phyloP scores from a whole-genome alignment of 2,797 vertebrate genomes.

The Streptopelia turtur region DNA sequence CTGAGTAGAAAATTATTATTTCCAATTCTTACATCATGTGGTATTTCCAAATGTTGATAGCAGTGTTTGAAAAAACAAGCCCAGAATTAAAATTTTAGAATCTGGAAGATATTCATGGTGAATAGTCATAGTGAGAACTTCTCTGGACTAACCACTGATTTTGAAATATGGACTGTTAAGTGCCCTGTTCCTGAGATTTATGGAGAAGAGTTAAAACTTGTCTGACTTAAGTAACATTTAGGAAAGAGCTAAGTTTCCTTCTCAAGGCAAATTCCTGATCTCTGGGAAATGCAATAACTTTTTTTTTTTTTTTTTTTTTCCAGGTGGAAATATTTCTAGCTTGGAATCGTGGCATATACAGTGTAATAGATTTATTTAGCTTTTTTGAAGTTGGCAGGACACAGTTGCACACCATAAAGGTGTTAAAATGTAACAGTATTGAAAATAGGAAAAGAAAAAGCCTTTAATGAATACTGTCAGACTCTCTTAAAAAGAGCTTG shows the following conservation, averaged over 20 bases:
- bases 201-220: not conserved
- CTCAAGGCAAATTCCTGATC: not conserved
- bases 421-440: not conserved
- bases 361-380: not conserved
- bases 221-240: not conserved
- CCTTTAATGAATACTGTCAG: not conserved
- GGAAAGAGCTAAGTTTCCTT: not conserved
- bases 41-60: not conserved
- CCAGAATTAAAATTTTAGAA: not conserved
- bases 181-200: not conserved
- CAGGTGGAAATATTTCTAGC: not conserved
- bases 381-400: not conserved
- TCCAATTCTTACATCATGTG: not conserved
- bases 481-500: not conserved
- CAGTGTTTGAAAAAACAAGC: not conserved
- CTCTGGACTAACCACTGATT: not conserved
- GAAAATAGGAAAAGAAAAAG: not conserved
- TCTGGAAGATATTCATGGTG: not conserved
- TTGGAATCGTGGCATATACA: not conserved
- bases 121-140: not conserved
- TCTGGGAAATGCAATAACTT: not conserved
- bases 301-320: not conserved
- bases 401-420: not conserved
- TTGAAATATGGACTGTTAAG: not conserved
- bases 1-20: not conserved